A percentile compares a stretch with the other conserved stretches of the same genome.
Evolutionary conservation across 92 coral and sea anemone genomes (phyloP).

Genomic region (Parazoanthus swiftii): DNA sequence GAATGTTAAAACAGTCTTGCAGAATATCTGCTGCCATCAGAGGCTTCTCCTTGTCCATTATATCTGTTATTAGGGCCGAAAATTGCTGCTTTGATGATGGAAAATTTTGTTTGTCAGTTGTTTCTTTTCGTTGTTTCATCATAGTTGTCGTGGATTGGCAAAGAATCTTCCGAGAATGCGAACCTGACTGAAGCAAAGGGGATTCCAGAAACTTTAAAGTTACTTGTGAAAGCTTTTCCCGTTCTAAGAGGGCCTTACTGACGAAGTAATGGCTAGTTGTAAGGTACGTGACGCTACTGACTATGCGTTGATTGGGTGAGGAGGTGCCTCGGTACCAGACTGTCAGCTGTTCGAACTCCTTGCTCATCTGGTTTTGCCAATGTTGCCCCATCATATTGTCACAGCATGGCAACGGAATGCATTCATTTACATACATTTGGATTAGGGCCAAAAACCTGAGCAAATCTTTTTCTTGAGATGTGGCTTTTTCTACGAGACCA

Average conservation of each 20-base stretch:
- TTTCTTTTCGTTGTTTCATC: constrained; percentile 43
- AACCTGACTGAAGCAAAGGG: constrained; percentile 8
- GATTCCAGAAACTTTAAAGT: constrained; percentile 26
- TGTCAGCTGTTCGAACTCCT: constrained; percentile 39
- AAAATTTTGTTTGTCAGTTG: constrained; percentile 13
- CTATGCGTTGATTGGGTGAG: constrained; percentile 16
- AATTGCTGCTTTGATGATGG: constrained; percentile 33
- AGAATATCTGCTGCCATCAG: constrained; percentile 29
- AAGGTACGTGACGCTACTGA: constrained; percentile 31
- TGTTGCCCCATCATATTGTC: constrained; percentile 31
- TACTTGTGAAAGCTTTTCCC: constrained; percentile 33
- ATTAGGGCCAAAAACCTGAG: constrained; percentile 29
- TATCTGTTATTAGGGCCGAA: constrained; percentile 35
- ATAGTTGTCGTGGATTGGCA: constrained; percentile 32
- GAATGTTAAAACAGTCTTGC: constrained; percentile 39
- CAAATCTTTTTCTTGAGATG: constrained; percentile 25
- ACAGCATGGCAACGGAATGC: constrained; percentile 41
- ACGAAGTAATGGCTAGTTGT: constrained; percentile 35
- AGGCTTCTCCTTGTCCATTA: constrained; percentile 15
- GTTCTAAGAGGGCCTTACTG: constrained; percentile 33
- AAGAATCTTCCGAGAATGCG: constrained; percentile 30
- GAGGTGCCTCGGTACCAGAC: constrained; percentile 27
- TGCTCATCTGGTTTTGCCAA: constrained; percentile 24
- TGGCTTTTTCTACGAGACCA: constrained; percentile 28
- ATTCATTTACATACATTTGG: constrained; percentile 33